Conservation (phyloP, 2,888 invertebrate species). For the Clitarchus hookeri region DNA sequence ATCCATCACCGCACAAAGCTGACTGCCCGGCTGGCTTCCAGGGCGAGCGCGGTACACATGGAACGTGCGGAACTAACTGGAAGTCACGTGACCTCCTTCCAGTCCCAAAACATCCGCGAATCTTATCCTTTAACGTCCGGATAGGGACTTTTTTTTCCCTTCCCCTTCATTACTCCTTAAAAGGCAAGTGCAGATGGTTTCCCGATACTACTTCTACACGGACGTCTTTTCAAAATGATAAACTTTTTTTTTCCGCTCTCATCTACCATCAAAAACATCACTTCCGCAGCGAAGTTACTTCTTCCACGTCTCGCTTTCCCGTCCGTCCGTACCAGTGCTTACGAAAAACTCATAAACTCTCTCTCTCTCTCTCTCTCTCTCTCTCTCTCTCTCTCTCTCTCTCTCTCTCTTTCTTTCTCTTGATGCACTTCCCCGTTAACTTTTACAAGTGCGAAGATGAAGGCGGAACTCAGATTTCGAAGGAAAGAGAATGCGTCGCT, state of each 20-base stretch:
- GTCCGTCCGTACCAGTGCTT: neutral
- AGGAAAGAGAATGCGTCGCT: too few relatives aligned
- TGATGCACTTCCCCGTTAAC: neutral
- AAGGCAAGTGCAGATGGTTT: neutral
- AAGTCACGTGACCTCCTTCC: neutral
- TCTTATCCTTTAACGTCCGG: neutral
- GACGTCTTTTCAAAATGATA: neutral
- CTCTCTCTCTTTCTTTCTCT: neutral
- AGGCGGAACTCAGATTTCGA: neutral
- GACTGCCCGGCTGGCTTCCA: neutral
- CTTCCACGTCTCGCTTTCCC: neutral
- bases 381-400: too few relatives aligned
- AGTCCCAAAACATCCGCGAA: neutral
- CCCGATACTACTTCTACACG: neutral
- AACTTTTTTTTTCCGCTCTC: neutral
- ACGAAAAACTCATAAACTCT: neutral
- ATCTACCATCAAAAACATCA: neutral
- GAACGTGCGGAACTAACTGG: too few relatives aligned
- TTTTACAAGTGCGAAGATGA: neutral
- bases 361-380: neutral
- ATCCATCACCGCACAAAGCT: neutral
- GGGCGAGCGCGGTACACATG: neutral
- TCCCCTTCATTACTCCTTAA: neutral
- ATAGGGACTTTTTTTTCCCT: neutral
- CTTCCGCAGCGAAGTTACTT: neutral